Conservation (phyloP, 2,113 vertebrate species). For the Paraplagusia blochii region DNA sequence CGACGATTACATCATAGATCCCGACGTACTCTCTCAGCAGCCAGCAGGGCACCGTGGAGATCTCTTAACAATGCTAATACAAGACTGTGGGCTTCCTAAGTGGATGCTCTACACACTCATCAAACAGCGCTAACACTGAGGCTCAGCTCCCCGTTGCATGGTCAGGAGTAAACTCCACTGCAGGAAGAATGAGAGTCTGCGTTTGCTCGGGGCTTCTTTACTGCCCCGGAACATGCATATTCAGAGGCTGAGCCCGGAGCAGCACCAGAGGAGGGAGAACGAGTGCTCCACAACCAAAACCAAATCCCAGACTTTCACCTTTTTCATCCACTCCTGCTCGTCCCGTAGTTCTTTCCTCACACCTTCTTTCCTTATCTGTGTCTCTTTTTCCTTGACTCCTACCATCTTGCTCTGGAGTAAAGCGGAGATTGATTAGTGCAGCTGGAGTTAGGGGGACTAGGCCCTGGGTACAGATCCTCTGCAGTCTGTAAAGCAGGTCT, state of each 20-base stretch:
- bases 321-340: constrained; percentile 28
- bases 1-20: constrained; percentile 53
- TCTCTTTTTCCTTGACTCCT: constrained; percentile 24
- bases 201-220: constrained; percentile 57
- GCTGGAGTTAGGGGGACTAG: constrained; percentile 62
- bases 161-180: constrained; percentile 55
- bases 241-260: constrained; percentile 45
- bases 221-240: constrained; percentile 63
- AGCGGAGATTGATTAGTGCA: constrained; percentile 70
- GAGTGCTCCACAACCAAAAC: constrained; percentile 40
- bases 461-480: constrained; percentile 49
- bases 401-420: constrained; percentile 40
- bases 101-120: constrained; percentile 33
- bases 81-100: constrained; percentile 47
- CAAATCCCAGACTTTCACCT: constrained; percentile 56
- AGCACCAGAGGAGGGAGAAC: constrained; percentile 25
- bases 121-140: constrained; percentile 38
- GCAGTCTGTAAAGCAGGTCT: constrained; percentile 56
- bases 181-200: constrained; percentile 45
- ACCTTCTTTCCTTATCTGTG: constrained; percentile 6
- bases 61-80: constrained; percentile 50
- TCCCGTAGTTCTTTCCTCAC: constrained; percentile 3
- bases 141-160: constrained; percentile 37
- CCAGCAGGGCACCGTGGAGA: constrained; percentile 22
- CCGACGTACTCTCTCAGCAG: constrained; percentile 22